Base-by-base conservation (phyloP, 2,797 vertebrate genomes). In the Tragopan temminckii region DNA sequence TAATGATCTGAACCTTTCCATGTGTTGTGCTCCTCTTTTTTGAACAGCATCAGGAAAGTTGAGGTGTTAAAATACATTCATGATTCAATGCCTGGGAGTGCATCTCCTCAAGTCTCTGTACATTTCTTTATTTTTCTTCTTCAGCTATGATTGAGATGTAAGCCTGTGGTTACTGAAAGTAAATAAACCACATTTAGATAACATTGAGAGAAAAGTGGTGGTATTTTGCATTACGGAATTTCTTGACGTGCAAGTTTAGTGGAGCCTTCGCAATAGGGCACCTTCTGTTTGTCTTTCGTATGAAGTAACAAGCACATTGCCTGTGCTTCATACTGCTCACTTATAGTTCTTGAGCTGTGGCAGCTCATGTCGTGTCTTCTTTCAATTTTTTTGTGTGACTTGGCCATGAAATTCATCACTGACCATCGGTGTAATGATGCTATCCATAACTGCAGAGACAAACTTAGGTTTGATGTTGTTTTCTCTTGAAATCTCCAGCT, bases 311-410 rank as follows among this genome's bases (percentile, higher is more conserved):
- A 33, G 20, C 40, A 7, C 0, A 1, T 50, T 80, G 42, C 23
- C 7, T 67, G 18, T 45, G 4, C 74, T 85, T 82, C 80, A n/a
- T 27, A 4, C 66, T 57, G 53, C 11, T 91, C 7, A 4, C 24
- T n/a, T 66, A n/a, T 27, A 29, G 40, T 59, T 83, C 61, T 53
- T 89, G 66, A 71, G 43, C 40, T 76, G 31, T 81, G 50, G 62
- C 55, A 62, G 23, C 78, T 90, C 4, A 5, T 3, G 66, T 78
- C 23, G 4, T 9, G 3, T 45, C 82, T 89, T 83, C 36, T 45
- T 74, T 53, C 8, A 74, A 17, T 82, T 89, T 82, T 87, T 89
- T 64, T 82, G 4, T 85, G 31, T 40, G 40, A 19, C 81, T 66
- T 9, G 17, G 7, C 21, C 27, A 36, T 71, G 20, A 57, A 67